These are phyloP conservation scores for Drosophila testacea DNA, from an alignment of 2,888 invertebrate species.

Conservation along the genomic window DNA sequence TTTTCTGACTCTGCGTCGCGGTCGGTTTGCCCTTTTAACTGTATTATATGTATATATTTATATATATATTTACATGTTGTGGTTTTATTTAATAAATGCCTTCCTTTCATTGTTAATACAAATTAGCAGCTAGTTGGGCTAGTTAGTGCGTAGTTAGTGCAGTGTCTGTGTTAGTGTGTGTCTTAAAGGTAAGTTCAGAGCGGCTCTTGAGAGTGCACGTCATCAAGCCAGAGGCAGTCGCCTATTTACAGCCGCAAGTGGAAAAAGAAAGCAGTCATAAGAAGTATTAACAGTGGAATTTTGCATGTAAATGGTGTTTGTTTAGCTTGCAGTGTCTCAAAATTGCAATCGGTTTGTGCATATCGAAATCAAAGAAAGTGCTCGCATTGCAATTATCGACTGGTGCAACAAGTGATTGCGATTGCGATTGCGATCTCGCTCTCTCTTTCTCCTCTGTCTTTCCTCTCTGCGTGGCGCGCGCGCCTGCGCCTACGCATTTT, in stretches of 20 bases:
- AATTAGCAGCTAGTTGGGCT: conserved; percentile 25
- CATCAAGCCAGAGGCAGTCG: conserved; percentile 44
- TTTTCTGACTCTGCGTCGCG: conserved; percentile 21
- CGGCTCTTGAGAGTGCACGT: conserved; percentile 60
- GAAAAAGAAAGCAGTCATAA: conserved; percentile 45
- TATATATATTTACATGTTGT: conserved; percentile 2
- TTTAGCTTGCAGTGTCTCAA: conserved; percentile 9
- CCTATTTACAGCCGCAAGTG: conserved; percentile 11
- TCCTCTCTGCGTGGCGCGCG: conserved; percentile 25
- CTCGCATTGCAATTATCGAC: conserved; percentile 26
- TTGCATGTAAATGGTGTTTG: neutral
- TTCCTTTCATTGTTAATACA: neutral
- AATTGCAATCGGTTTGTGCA: conserved; percentile 25
- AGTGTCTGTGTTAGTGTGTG: conserved; percentile 16
- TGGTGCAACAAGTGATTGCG: conserved; percentile 48
- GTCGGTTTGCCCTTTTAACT: conserved; percentile 28
- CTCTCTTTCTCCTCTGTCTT: neutral
- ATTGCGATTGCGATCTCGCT: neutral
- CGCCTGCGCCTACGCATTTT: conserved; percentile 58
- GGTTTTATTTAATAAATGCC: conserved; percentile 4
- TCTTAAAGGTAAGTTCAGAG: conserved; percentile 52
- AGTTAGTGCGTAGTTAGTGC: conserved; percentile 12
- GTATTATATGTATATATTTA: conserved; percentile 3
- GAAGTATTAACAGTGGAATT: conserved; percentile 6
- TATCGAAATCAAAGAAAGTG: conserved; percentile 32